Conservation (phyloP, 2,888 invertebrate species). For the Watsonalla cultraria region DNA sequence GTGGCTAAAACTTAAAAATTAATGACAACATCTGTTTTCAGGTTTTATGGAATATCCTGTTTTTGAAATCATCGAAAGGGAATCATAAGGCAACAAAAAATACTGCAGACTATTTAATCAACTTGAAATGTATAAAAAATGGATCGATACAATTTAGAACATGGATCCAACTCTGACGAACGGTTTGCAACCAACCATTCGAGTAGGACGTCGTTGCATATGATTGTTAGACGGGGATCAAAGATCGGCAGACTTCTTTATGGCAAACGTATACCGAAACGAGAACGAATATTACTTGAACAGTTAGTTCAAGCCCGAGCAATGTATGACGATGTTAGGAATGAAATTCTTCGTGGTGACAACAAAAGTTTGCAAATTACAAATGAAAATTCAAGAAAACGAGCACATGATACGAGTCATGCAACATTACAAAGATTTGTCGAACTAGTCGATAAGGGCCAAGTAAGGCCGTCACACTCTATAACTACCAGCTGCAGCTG, state of each 20-base stretch:
- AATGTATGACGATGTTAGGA: background rate
- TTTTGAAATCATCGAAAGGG: too few species aligned
- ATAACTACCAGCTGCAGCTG: conserved; percentile 39
- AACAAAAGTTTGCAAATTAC: background rate
- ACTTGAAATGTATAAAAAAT: too few species aligned
- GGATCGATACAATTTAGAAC: too few species aligned
- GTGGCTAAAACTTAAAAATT: too few species aligned
- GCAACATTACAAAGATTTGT: conserved; percentile 16
- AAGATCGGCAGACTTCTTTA: background rate
- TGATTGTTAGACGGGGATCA: background rate
- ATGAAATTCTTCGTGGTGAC: background rate
- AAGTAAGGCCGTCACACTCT: conserved; percentile 21
- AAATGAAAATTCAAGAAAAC: background rate
- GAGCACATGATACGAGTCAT: background rate
- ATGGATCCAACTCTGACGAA: too few species aligned
- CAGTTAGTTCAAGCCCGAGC: background rate
- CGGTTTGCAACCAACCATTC: background rate
- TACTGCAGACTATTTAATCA: too few species aligned
- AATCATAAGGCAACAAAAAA: too few species aligned
- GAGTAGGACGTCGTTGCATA: background rate
- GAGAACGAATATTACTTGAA: background rate
- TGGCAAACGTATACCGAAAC: background rate
- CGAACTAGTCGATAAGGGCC: conserved; percentile 37
- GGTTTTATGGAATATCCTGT: too few species aligned
- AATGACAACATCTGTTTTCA: too few species aligned